phyloP scores from a whole-genome alignment of 1,140 invertebrate species.

The Brachionus manjavacas region DNA sequence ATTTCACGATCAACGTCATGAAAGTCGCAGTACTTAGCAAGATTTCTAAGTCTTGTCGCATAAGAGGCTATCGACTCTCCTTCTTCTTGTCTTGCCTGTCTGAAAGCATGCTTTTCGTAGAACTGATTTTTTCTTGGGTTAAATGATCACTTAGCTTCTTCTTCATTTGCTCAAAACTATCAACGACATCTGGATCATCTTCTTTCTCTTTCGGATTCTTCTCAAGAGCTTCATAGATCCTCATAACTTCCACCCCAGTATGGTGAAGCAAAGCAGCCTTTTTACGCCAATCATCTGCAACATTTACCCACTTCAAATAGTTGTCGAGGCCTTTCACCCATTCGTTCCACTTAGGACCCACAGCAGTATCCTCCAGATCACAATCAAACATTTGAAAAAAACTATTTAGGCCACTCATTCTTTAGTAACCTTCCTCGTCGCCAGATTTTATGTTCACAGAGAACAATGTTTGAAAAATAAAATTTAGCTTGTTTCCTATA shows the following conservation, averaged over 20 bases:
- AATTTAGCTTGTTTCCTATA: background rate
- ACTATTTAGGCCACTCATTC: background rate
- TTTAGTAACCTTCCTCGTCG: background rate
- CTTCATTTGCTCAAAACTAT: background rate
- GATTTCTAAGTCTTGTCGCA: background rate
- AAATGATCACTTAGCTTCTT: background rate
- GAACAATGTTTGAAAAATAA: background rate
- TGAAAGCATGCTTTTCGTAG: background rate
- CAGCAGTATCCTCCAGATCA: background rate
- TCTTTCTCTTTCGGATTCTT: background rate
- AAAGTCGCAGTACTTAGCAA: no score
- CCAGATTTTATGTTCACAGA: background rate
- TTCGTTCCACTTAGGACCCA: background rate
- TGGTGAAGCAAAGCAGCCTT: background rate
- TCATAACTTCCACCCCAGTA: background rate
- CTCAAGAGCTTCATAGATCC: background rate
- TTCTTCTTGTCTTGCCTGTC: background rate
- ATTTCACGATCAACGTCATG: no score
- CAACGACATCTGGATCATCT: background rate
- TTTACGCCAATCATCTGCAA: background rate
- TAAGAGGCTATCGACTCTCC: background rate
- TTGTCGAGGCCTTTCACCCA: background rate
- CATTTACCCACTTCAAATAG: background rate
- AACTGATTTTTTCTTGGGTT: background rate
- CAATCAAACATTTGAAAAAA: background rate